Percentiles rank a stretch among this genome's conserved stretches.
phyloP scores from a whole-genome alignment of 2,797 vertebrate species.

The Podargus strigoides region DNA sequence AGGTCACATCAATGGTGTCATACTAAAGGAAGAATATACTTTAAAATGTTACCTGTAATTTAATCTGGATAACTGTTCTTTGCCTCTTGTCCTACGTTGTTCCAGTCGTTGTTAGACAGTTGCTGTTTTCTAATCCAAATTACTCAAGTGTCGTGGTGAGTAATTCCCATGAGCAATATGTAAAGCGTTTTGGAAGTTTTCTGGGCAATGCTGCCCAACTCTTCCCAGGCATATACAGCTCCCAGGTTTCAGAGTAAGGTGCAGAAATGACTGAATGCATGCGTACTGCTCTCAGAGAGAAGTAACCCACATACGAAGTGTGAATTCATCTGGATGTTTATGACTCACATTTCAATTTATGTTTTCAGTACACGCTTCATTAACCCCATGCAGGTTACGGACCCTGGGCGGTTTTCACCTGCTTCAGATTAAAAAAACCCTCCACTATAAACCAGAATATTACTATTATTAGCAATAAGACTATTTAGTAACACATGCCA shows the following conservation, averaged over 20 bases:
- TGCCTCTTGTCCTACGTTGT: not conserved
- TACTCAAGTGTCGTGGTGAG: not conserved
- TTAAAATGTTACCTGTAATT: not conserved
- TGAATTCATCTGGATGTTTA: not conserved
- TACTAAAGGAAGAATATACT: not conserved
- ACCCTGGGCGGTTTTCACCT: not conserved
- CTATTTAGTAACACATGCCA: slow-evolving; percentile 4
- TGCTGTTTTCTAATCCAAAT: not conserved
- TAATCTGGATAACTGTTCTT: not conserved
- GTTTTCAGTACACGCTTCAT: not conserved
- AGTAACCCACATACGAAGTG: not conserved
- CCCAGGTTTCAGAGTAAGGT: not conserved
- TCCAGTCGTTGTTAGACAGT: not conserved
- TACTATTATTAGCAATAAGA: slow-evolving; percentile 35
- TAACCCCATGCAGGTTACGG: not conserved
- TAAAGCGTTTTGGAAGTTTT: not conserved
- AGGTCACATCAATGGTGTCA: not conserved
- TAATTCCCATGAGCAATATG: not conserved
- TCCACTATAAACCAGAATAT: not conserved
- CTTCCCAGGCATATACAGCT: accelerated
- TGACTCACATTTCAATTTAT: not conserved
- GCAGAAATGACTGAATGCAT: not conserved
- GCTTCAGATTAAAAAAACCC: not conserved
- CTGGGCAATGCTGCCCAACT: not conserved
- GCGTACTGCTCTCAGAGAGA: not conserved